Evolutionary conservation across 2,888 invertebrate species (phyloP), one percentile per base, ranked within the genome.

Genomic region (Tholera decimalis): DNA sequence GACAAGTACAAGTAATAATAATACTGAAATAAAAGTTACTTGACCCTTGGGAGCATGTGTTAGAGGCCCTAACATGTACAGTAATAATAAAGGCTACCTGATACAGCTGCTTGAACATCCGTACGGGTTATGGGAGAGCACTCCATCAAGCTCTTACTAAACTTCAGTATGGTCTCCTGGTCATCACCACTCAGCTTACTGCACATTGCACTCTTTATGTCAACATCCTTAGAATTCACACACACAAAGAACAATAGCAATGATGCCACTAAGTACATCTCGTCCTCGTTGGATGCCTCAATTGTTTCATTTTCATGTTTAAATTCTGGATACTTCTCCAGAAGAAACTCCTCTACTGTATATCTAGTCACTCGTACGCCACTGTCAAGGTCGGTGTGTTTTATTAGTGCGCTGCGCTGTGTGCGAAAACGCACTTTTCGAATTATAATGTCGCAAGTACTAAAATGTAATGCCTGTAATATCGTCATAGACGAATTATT

Each of bases 131-230:
- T 89, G 49, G 89, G 86, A 5, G 93, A 89, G 72, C 94, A 92
- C 6, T 95, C 92, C 88, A 96, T 91, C n/a, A 96, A 80, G 46
- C 85, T 87, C 85, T 96, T 96, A 61, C 95, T 94, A 77, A 96
- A 96, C 57, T 92, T 91, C 84, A 96, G 90, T 75, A 96, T 96
- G 22, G 89, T 92, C 65, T 96, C 90, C 85, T 96, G 96, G 43
- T 96, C 96, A 11, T 92, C 93, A n/a, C 86, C 82, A 61, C 91
- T 90, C 22, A 96, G 85, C 61, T 94, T 94, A 50, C 89, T 91
- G 77, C 96, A 96, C 96, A 96, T 96, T 0, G 94, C 95, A 82
- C 89, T 92, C 77, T 96, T 96, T 66, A 96, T 93, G 59, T 92
- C 86, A n/a, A 94, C 90, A 83, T 96, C 94, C 76, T 96, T 96